Evolutionary conservation across 2,113 vertebrate genomes (phyloP), one percentile per base, ranked within the genome.

Genomic region (Microtus ochrogaster): DNA sequence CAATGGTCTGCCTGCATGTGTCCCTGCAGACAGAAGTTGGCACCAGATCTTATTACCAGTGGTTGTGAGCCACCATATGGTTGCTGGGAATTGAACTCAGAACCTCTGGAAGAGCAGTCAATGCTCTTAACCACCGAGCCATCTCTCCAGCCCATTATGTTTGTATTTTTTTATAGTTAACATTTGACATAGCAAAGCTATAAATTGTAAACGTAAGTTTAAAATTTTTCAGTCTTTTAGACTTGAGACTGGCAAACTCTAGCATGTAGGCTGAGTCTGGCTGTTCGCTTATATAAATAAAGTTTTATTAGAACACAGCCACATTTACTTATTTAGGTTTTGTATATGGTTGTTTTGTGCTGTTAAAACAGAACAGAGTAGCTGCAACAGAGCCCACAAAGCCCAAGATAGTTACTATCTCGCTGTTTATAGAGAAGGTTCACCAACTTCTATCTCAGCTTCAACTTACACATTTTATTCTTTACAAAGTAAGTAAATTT

Each of bases 111-210:
- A 55, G 55, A 55, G 55, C 55, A 55, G 55, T 55, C 55, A 55
- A 58, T 58, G 55, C 55, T 58, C 55, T 58, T 58, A 58, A 58
- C 55, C 55, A 58, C 55, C 17, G 17, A 58, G 16, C 55, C 55
- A 17, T 19, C 55, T 58, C 55, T 19, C 55, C 55, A 58, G 55
- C 55, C 55, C 16, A 49, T 49, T 49, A 49, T 49, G 49, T 49
- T 49, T 49, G 49, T 83, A 33, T 63, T 82, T 84, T 84, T 65
- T 41, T 47, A 55, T 89, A 77, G 73, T 76, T 61, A 63, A 58
- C 66, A 92, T 92, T 89, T 95, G 82, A 70, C n/a, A 89, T 81
- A 81, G 3, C 41, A 61, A 89, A 90, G 30, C 72, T 92, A 82
- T 21, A 92, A 6, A 81, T 81, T 89, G 30, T 3, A 90, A 95